phyloP scores from a whole-genome alignment of 2,888 invertebrate species.

The Calameuta idolon region DNA sequence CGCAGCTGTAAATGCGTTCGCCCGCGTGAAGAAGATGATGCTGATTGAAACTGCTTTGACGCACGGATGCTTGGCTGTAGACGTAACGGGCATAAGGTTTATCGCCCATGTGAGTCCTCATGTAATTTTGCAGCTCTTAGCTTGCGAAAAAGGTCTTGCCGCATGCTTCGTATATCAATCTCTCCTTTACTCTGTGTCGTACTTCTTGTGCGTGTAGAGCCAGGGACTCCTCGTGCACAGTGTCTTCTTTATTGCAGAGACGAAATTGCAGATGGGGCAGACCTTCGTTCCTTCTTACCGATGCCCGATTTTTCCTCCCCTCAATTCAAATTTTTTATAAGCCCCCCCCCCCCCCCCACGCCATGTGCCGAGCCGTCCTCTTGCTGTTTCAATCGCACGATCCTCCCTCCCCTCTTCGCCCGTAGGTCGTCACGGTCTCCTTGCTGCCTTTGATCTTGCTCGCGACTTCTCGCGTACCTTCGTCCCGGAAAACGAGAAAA shows the following conservation, averaged over 20 bases:
- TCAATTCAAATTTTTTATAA: too few relatives aligned
- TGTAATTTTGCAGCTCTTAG: conserved; percentile 40
- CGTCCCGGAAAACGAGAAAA: too few relatives aligned
- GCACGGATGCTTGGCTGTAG: conserved; percentile 37
- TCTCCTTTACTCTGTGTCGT: conserved; percentile 36
- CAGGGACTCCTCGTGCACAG: conserved; percentile 35
- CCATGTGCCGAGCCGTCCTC: too few relatives aligned
- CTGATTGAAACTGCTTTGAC: conserved; percentile 36
- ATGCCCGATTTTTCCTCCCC: too few relatives aligned
- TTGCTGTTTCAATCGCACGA: too few relatives aligned
- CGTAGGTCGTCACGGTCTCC: too few relatives aligned
- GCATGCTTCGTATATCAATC: conserved; percentile 42
- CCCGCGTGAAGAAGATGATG: conserved; percentile 44
- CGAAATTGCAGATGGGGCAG: background rate
- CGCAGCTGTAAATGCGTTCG: conserved; percentile 8
- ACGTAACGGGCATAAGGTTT: conserved; percentile 42
- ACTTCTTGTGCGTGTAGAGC: conserved; percentile 38
- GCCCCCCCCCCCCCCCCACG: too few relatives aligned
- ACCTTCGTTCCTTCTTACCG: background rate
- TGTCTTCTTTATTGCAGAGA: conserved; percentile 20
- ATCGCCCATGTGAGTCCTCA: conserved; percentile 42
- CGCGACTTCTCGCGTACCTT: too few relatives aligned
- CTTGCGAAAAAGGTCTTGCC: conserved; percentile 44
- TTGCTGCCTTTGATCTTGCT: too few relatives aligned
- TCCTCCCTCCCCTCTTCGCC: too few relatives aligned